Conservation (phyloP, 2,797 vertebrate species). For the Siniperca undulata region DNA sequence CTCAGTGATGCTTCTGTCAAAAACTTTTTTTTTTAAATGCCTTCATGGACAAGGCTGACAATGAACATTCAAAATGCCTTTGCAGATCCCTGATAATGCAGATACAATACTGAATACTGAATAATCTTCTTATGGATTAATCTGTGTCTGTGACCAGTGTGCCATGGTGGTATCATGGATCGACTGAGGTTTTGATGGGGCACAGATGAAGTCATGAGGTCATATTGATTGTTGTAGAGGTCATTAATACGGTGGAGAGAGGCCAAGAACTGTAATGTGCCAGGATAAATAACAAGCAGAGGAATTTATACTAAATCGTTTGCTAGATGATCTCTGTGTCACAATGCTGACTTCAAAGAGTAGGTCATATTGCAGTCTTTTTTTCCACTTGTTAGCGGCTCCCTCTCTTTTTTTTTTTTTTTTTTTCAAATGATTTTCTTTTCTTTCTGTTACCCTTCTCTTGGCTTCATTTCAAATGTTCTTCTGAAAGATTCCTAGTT, state of each 20-base stretch:
- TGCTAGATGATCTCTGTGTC: constrained; percentile 20
- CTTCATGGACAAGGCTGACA: background rate
- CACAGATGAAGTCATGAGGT: constrained; percentile 16
- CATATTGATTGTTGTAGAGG: constrained; percentile 36
- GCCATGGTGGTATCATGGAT: constrained; percentile 8
- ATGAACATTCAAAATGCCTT: background rate
- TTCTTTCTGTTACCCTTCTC: background rate
- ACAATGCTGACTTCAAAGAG: constrained; percentile 26
- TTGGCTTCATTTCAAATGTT: constrained; percentile 1
- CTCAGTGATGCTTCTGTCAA: background rate
- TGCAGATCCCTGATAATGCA: constrained; percentile 6
- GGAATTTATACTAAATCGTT: constrained; percentile 24
- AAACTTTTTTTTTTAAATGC: background rate
- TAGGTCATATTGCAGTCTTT: constrained; percentile 17
- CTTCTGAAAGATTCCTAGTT: background rate
- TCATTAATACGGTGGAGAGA: constrained; percentile 29
- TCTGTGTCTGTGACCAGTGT: constrained; percentile 17
- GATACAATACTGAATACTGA: background rate
- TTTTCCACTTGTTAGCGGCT: background rate
- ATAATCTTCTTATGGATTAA: constrained; percentile 10
- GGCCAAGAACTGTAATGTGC: constrained; percentile 23
- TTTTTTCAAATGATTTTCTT: background rate
- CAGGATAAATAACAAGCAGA: constrained; percentile 41
- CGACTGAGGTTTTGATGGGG: background rate
- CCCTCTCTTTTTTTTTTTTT: background rate